Evolutionary conservation across 1,140 invertebrate genomes (phyloP).

Genomic region (Triops longicaudatus): DNA sequence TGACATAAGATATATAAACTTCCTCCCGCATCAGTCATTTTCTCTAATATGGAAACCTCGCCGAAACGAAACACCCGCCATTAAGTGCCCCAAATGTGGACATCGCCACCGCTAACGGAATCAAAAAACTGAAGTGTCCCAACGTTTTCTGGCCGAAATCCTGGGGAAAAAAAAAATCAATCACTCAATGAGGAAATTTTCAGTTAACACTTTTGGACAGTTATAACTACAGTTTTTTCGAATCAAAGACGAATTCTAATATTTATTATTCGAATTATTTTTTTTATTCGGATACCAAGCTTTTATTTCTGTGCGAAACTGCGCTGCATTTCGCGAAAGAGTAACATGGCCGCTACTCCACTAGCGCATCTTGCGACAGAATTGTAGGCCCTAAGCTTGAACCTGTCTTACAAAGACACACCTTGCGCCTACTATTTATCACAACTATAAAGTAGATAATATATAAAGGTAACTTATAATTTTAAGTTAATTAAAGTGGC

Average conservation of each 20-base stretch:
- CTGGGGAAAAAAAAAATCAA: conserved; percentile 32
- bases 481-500: too few relatives aligned
- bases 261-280: too few relatives aligned
- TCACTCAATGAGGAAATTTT: too few relatives aligned
- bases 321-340: neutral
- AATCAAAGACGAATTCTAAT: too few relatives aligned
- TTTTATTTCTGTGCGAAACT: neutral
- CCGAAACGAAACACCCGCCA: conserved; percentile 63
- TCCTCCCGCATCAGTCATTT: neutral
- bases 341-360: neutral
- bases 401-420: too few relatives aligned
- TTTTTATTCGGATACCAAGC: too few relatives aligned
- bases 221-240: too few relatives aligned
- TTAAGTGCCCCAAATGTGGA: conserved; percentile 68
- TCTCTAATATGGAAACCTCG: conserved; percentile 42
- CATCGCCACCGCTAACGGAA: conserved; percentile 62
- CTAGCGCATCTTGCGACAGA: neutral
- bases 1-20: neutral
- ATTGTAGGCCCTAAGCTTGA: neutral
- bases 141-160: conserved; percentile 55
- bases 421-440: too few relatives aligned
- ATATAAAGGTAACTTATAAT: too few relatives aligned
- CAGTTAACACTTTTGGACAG: too few relatives aligned
- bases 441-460: too few relatives aligned
- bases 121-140: conserved; percentile 49